phyloP scores from a whole-genome alignment of 1,140 invertebrate species.

The Drosophila paulistorum region DNA sequence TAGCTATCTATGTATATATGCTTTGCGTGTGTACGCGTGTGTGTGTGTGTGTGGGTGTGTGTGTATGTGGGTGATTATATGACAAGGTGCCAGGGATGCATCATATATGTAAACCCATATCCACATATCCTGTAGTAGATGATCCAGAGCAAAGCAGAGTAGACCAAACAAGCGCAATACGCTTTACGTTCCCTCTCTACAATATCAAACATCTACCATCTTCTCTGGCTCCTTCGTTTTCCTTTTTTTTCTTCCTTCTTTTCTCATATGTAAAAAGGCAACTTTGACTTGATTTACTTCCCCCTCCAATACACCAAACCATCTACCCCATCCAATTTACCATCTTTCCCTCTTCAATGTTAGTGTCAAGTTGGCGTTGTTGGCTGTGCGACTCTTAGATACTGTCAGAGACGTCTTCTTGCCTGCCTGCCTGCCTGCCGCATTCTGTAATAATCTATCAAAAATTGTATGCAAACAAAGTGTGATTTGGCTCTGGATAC shows the following conservation, averaged over 20 bases:
- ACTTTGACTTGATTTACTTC: slow-evolving; percentile 45
- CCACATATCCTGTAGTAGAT: slow-evolving; percentile 14
- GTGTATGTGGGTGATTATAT: slow-evolving; percentile 54
- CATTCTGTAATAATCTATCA: slow-evolving; percentile 79
- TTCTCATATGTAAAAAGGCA: slow-evolving; percentile 18
- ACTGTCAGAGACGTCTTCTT: slow-evolving; percentile 52
- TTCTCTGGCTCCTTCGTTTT: neutral
- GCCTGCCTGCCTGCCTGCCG: slow-evolving; percentile 31
- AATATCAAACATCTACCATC: neutral
- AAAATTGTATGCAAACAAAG: slow-evolving; percentile 78
- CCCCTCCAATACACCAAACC: neutral
- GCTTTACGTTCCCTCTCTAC: slow-evolving; percentile 19
- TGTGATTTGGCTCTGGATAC: slow-evolving; percentile 68
- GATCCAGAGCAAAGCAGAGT: slow-evolving; percentile 24
- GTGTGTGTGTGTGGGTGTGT: slow-evolving; percentile 25
- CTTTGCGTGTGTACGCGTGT: slow-evolving; percentile 22
- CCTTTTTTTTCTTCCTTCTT: neutral
- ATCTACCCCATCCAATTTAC: slow-evolving; percentile 3
- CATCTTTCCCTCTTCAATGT: slow-evolving; percentile 14
- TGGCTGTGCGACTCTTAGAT: slow-evolving; percentile 70
- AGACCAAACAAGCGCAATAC: slow-evolving; percentile 58
- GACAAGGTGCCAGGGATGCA: slow-evolving; percentile 61
- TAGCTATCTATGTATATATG: slow-evolving; percentile 48
- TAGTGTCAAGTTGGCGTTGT: slow-evolving; percentile 68
- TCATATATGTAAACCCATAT: slow-evolving; percentile 24